Base-by-base conservation (phyloP, 1,140 invertebrate species). In the Lethrus apterus region DNA sequence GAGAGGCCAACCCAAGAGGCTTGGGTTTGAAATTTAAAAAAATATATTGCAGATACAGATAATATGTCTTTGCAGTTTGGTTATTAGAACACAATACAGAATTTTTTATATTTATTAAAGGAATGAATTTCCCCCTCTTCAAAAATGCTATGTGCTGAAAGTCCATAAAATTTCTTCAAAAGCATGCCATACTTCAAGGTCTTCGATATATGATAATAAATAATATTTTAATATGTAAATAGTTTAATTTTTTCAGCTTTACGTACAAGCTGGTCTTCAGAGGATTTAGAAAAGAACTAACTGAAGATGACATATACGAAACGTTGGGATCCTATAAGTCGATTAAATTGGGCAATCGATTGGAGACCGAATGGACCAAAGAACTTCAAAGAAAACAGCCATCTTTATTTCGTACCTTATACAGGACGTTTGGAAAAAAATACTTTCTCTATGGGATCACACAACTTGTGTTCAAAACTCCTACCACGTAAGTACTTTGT, bases 291-390 rank as follows among this genome's bases (percentile, higher is more conserved):
- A 14, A 41, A 41, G 15, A 42, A 34, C 53, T 80, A n/a, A 73
- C 70, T 14, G 58, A 75, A 40, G 67, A 73, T 7, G 77, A 81
- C 56, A 56, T 82, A 11, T 80, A 72, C 64, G 64, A 70, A 45
- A 70, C 76, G 10, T 65, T 79, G 7, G 63, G 68, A 7, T 68
- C 69, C 18, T 77, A 81, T 50, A 63, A 63, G n/a, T 79, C 78
- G 0, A 67, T 69, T 9, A 59, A 60, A 2, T 54, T 81, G 3
- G 77, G 77, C 4, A 71, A 77, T 55, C 65, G 67, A 34, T 61
- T 81, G 19, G 75, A 74, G 50, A 62, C 62, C 48, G 60, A 69
- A 17, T 76, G 72, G 72, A 55, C 66, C 23, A 55, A 67, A 31
- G 69, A 75, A 55, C 18, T 26, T 19, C 13, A 21, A 17, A 20